These are phyloP conservation scores for Phenganax marumi DNA, from an alignment of 92 coral and sea anemone genomes.

Conservation along the genomic window DNA sequence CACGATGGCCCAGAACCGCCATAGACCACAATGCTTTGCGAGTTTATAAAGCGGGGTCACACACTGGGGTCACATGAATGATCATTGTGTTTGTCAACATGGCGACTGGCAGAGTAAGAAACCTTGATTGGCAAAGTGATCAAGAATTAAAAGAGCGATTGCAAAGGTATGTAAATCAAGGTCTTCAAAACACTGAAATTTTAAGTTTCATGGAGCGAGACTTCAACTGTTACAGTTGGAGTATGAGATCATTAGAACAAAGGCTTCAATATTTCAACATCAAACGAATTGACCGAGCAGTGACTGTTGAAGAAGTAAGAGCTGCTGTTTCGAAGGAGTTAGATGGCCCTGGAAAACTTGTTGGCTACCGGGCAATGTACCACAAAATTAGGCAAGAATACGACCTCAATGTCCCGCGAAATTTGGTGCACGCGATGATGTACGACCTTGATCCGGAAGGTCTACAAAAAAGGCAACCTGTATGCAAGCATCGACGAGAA, in stretches of 20 bases:
- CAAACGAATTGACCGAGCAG: neutral
- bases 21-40: constrained; percentile 29
- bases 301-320: constrained; percentile 7
- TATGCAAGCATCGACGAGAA: no score
- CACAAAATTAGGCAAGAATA: constrained; percentile 16
- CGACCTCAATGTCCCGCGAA: neutral
- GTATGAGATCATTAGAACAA: neutral
- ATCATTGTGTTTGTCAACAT: neutral
- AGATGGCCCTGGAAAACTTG: constrained; percentile 8
- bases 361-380: neutral
- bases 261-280: constrained; percentile 8
- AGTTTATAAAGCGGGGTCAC: neutral
- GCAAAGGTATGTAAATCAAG: constrained; percentile 17
- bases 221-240: neutral
- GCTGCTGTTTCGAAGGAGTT: constrained; percentile 11
- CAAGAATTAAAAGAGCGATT: no score
- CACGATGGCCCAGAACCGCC: constrained; percentile 34
- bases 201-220: neutral
- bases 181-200: neutral
- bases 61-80: no score
- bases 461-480: no score
- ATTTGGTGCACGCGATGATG: no score
- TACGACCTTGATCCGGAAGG: no score
- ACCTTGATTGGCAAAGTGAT: neutral
- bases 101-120: neutral